These are phyloP conservation scores for Tridacna crocea DNA, from an alignment of 2,888 invertebrate genomes.

Conservation along the genomic window DNA sequence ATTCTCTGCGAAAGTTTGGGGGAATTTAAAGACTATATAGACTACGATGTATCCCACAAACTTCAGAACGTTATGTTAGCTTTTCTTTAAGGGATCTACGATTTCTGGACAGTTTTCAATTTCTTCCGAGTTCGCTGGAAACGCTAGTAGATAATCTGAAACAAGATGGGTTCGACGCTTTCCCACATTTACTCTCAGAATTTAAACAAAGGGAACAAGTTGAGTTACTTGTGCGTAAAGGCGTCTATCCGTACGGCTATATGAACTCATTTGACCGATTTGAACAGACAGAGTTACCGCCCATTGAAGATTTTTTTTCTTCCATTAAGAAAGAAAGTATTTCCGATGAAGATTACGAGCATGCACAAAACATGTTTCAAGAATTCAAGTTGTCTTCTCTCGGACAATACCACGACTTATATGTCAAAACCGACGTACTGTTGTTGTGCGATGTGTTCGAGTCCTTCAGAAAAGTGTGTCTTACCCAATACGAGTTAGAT, in stretches of 20 bases:
- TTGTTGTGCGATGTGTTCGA: conserved; percentile 42
- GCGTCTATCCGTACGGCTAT: conserved; percentile 80
- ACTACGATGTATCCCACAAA: conserved; percentile 22
- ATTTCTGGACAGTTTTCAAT: conserved; percentile 45
- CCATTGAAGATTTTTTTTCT: conserved; percentile 54
- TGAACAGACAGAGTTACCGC: conserved; percentile 12
- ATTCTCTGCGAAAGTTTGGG: conserved; percentile 30
- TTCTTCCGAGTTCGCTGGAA: conserved; percentile 31
- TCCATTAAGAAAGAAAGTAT: conserved; percentile 36
- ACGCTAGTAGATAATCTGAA: conserved; percentile 32
- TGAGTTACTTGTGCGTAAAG: conserved; percentile 63
- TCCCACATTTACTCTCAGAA: conserved; percentile 9
- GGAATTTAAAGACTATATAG: neutral
- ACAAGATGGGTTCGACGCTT: neutral
- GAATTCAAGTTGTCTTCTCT: conserved; percentile 22
- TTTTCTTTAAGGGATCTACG: conserved; percentile 32
- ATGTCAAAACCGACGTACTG: conserved; percentile 38
- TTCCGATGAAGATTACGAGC: conserved; percentile 50
- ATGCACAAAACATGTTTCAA: conserved; percentile 36
- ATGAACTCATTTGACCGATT: conserved; percentile 59
- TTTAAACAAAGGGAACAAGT: conserved; percentile 7
- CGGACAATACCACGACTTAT: conserved; percentile 38
- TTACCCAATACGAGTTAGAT: conserved; percentile 63
- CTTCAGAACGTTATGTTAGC: conserved; percentile 36
- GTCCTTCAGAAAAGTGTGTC: conserved; percentile 29